Base-by-base conservation (phyloP, 2,797 vertebrate genomes). In the Picus viridis region DNA sequence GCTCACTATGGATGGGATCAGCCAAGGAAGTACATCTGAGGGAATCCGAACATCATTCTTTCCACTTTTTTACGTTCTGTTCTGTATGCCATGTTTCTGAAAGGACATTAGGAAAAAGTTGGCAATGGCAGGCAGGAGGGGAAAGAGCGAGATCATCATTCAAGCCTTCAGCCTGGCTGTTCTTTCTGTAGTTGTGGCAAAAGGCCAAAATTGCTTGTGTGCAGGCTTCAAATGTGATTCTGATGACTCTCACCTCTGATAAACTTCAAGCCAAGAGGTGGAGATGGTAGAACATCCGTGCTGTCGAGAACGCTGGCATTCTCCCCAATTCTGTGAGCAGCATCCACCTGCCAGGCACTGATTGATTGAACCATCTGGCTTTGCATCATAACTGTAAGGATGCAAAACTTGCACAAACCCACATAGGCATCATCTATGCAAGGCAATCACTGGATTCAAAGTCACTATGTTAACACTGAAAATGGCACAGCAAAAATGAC, bases 281-380 rank as follows among this genome's bases (percentile, higher is more conserved):
- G 65, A 83, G 84, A 41, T 84, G 16, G 34, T 75, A 41, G 65
- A 81, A 68, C 51, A 78, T 81, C 58, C 49, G 30, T 76, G 62
- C 83, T 82, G 61, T 92, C 69, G 87, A 45, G 79, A 86, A 74
- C 23, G n/a, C 56, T 92, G 95, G 62, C 86, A 45, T 80, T 79
- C 32, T 39, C 70, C 63, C 36, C 29, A 24, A 8, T 83, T 90
- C 69, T 83, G 56, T 59, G 36, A 93, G 89, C 65, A 63, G 59
- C 51, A 90, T 83, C 59, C 58, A 89, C 72, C 94, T 91, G 86
- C 69, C 56, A 90, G 75, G 56, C 19, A 2, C 53, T 92, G 86
- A 83, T 74, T 84, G 83, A 88, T 72, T 89, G 79, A 84, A 39
- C 84, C 78, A 89, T 89, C 86, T 95, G 90, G 61, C 32, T 93